Evolutionary conservation across 2,113 vertebrate species (phyloP).

Genomic region (Raja brachyura): DNA sequence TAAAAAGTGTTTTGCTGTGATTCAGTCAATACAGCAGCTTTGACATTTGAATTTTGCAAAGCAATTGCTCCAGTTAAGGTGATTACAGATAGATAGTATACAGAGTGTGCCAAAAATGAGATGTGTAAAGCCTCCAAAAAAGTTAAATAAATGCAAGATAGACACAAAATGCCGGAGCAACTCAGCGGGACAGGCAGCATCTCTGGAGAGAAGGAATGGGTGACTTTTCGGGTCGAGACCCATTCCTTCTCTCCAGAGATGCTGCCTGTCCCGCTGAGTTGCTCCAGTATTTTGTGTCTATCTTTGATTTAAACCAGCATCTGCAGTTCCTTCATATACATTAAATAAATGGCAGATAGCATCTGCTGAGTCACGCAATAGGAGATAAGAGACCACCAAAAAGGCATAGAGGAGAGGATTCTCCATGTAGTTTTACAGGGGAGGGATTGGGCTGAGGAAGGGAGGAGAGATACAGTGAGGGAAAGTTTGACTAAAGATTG

Average conservation of each 20-base stretch:
- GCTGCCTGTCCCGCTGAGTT: too few species aligned
- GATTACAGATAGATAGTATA: background rate
- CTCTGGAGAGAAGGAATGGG: too few species aligned
- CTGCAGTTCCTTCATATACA: too few species aligned
- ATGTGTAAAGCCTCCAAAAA: background rate
- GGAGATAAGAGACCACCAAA: background rate
- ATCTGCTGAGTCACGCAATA: background rate
- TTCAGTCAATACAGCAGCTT: background rate
- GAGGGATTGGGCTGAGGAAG: background rate
- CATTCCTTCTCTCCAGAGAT: too few species aligned
- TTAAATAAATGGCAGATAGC: background rate
- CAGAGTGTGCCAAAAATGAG: background rate
- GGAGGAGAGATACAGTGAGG: background rate
- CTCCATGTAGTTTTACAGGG: too few species aligned
- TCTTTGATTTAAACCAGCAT: too few species aligned
- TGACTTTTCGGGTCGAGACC: too few species aligned
- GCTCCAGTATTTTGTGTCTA: too few species aligned
- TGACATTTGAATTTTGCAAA: background rate
- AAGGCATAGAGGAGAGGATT: background rate
- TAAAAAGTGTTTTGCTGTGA: background rate
- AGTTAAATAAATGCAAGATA: background rate
- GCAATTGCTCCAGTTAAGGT: background rate
- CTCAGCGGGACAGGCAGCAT: too few species aligned
- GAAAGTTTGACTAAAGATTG: too few species aligned
- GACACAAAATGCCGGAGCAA: too few species aligned